Base-by-base conservation (phyloP, 2,113 vertebrate species). In the Rhadina sibilatrix region DNA sequence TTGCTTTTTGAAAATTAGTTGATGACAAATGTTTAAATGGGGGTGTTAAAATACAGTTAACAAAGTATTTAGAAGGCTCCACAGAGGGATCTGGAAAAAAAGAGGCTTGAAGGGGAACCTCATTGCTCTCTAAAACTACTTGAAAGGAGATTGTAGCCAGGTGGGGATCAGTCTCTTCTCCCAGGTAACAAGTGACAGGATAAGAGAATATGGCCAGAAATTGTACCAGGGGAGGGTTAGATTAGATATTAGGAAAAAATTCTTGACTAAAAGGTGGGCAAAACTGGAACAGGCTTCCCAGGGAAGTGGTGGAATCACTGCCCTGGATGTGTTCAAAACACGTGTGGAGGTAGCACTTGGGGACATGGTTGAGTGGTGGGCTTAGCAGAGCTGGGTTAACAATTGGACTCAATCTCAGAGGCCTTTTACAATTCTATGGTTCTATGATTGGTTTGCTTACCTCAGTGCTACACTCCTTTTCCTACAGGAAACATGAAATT, bases 1-100 rank as follows among this genome's bases (percentile, higher is more conserved):
- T 86, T 33, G 65, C 66, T 87, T 96, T 93, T 91, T 94, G 22
- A 75, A 72, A 92, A 90, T 87, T 33, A 93, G 24, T 50, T 46
- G 33, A 69, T 49, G 80, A 83, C 31, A 93, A 84, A 35, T 64
- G 40, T 46, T 30, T 64, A 83, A 83, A 77, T 4, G 49, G 46
- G 49, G 24, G 72, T 37, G 15, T 49, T 89, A 90, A 93, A 91
- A 95, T 46, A 63, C 20, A 57, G 44, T 50, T 61, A 90, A 54
- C 3, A 17, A 21, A 50, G 3, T 57, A 53, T 74, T 53, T 69
- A 54, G 77, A 85, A 93, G 56, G 61, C 11, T 61, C 21, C 40
- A 35, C 17, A 61, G 47, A 61, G 40, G 21, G 15, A 54, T 49
- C 40, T 76, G 30, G 47, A 15, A 33, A 40, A 65, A 69, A 54